Evolutionary conservation across 1,140 invertebrate genomes (phyloP), one percentile per base, ranked within the genome.

Genomic region (Coptotermes formosanus): DNA sequence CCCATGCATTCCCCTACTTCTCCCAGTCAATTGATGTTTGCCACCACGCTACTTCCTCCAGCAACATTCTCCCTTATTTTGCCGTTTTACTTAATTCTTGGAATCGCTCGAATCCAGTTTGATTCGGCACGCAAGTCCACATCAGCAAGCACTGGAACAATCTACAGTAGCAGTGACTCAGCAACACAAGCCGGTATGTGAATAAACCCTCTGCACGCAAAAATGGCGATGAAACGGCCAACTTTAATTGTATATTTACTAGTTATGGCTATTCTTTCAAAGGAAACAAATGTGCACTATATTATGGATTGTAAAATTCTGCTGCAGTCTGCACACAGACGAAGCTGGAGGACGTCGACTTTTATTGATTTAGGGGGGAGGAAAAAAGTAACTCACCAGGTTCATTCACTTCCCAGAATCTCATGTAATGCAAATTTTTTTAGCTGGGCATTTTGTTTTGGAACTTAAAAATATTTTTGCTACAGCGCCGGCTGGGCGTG

Each of bases 381-480:
- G 30, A 30, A 25, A 75, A 75, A 55, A 21, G 9, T 19, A 55
- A 30, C 64, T 75, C 64, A 75, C 64, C 64, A 75, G 64, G 64
- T 75, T 75, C 64, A 75, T 75, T 75, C 64, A 30, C 25, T 75
- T 75, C 64, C 64, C 25, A 30, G 64, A 75, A 75, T 75, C 64
- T 75, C 64, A 75, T 75, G 25, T 75, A 75, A 75, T 75, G 19
- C 64, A 75, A 23, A 75, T 75, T 75, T 75, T 55, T 75, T 75
- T 75, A 75, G 0, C 64, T 75, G 25, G 0, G n/a, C 64, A 75
- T 75, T 75, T 30, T 75, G 2, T 25, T 75, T 75, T 14, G 64
- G n/a, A 30, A 75, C 64, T 75, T 75, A 75, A 75, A 75, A 75
- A 14, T 75, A 30, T n/a, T 75, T 75, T 75, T 8, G 7, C 9